phyloP scores from a whole-genome alignment of 2,888 invertebrate genomes.

The Macrosiphum euphorbiae region DNA sequence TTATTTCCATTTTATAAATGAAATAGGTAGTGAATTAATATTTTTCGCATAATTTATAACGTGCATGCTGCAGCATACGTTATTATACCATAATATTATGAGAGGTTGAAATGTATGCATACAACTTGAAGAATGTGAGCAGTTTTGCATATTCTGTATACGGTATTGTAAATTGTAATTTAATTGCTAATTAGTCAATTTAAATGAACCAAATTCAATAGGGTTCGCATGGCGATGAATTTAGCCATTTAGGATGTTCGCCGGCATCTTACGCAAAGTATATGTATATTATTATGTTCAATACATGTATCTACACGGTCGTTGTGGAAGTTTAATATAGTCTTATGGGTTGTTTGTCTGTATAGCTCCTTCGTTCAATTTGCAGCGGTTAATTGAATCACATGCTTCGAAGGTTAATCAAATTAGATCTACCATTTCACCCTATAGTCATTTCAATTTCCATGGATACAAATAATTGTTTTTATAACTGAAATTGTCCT shows the following conservation, averaged over 20 bases:
- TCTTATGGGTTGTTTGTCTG: constrained; percentile 58
- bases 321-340: constrained; percentile 50
- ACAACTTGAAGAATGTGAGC: background rate
- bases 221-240: constrained; percentile 19
- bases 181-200: constrained; percentile 29
- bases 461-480: constrained; percentile 36
- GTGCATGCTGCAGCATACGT: background rate
- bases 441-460: constrained; percentile 40
- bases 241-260: constrained; percentile 32
- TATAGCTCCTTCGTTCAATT: constrained; percentile 45
- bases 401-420: constrained; percentile 44
- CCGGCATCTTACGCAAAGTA: background rate
- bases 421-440: constrained; percentile 39
- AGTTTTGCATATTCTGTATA: constrained; percentile 13
- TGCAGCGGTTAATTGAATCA: constrained; percentile 51
- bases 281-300: background rate
- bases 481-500: background rate
- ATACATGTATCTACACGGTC: constrained; percentile 38
- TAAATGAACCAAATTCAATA: constrained; percentile 50
- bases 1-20: background rate
- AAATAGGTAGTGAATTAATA: background rate
- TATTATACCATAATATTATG: background rate
- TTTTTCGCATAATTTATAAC: background rate
- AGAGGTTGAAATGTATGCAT: background rate
- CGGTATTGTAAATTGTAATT: constrained; percentile 37